A percentile compares a stretch with the other conserved stretches of the same genome.
These are phyloP conservation scores for Diuraphis noxia DNA, from an alignment of 1,140 invertebrate species.

Conservation along the genomic window DNA sequence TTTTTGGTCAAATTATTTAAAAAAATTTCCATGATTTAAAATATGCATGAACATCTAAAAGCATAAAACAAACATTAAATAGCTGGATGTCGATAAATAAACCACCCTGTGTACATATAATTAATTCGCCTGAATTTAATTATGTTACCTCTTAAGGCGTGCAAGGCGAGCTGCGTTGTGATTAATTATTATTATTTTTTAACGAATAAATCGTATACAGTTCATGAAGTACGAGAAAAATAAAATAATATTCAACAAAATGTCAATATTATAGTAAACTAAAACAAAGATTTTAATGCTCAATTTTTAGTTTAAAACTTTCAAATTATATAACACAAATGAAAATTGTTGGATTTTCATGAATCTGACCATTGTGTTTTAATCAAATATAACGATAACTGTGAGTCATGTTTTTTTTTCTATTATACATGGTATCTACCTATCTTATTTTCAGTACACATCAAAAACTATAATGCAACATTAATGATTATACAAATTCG, in stretches of 20 bases:
- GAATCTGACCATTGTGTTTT: background rate
- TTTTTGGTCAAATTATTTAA: background rate
- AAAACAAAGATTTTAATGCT: background rate
- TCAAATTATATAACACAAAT: background rate
- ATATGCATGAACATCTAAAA: background rate
- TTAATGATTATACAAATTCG: background rate
- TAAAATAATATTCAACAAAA: slow-evolving; percentile 13
- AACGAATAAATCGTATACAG: background rate
- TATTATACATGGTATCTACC: background rate
- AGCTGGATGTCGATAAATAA: background rate
- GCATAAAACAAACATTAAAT: background rate
- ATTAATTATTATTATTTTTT: background rate
- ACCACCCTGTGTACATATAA: background rate
- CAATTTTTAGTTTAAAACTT: background rate
- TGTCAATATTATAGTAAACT: background rate
- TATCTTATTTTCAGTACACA: background rate
- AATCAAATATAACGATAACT: background rate
- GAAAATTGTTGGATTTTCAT: background rate
- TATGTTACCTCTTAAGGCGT: background rate
- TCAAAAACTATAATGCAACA: background rate
- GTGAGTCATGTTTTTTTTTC: background rate
- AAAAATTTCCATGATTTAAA: background rate
- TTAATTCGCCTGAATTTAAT: background rate
- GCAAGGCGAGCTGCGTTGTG: background rate
- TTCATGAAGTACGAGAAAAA: background rate